Conservation (phyloP, 1,140 invertebrate genomes). For the Drosophila bipectinata region DNA sequence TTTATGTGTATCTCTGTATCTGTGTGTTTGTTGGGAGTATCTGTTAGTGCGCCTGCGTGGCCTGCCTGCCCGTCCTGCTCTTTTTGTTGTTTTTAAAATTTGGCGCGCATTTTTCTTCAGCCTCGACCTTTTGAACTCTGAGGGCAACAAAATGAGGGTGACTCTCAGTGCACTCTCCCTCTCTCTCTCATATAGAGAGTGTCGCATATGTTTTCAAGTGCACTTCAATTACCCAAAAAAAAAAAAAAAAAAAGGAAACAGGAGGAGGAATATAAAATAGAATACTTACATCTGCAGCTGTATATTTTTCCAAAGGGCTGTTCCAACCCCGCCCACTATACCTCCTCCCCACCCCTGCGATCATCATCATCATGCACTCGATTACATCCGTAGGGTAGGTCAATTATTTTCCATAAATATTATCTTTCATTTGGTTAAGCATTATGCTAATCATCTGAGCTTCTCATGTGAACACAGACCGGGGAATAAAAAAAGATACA, state of each 20-base stretch:
- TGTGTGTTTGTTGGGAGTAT: conserved; percentile 12
- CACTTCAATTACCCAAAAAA: conserved; percentile 67
- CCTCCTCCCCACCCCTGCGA: not conserved
- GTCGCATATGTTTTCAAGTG: conserved; percentile 80
- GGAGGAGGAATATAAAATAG: not conserved
- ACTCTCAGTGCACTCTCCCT: conserved; percentile 2
- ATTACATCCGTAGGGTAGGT: conserved; percentile 55
- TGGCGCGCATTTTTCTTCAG: conserved; percentile 68
- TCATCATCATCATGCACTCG: conserved; percentile 35
- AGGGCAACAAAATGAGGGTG: conserved; percentile 50
- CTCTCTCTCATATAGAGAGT: conserved; percentile 42
- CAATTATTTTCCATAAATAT: conserved; percentile 49
- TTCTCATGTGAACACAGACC: conserved; percentile 12
- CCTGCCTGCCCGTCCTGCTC: conserved; percentile 14
- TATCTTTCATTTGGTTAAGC: conserved; percentile 45
- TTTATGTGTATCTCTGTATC: not conserved
- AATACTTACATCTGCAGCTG: conserved; percentile 42
- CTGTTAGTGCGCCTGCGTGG: conserved; percentile 44
- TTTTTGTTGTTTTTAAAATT: conserved; percentile 38
- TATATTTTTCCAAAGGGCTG: conserved; percentile 24
- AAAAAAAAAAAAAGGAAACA: conserved; percentile 3
- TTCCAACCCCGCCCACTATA: not conserved
- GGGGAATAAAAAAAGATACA: not conserved
- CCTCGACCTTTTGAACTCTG: conserved; percentile 45
- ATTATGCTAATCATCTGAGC: conserved; percentile 47